A percentile compares a stretch with the other conserved stretches of the same genome.
phyloP scores from a whole-genome alignment of 2,797 vertebrate species.

The Scolopax rusticola region DNA sequence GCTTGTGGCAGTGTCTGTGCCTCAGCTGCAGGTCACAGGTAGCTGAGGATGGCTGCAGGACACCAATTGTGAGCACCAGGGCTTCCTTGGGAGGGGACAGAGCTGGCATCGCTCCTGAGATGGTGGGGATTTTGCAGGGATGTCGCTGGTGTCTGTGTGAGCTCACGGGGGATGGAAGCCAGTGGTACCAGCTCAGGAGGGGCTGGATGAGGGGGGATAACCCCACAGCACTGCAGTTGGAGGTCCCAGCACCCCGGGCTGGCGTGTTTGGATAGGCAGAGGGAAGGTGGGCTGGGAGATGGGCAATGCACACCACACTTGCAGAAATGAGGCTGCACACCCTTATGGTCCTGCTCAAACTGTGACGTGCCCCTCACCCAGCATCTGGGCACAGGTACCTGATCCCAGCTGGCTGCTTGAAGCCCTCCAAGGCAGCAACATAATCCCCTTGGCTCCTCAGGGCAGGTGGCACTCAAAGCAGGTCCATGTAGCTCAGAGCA shows the following conservation, averaged over 20 bases:
- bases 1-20: neutral
- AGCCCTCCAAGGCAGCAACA: accelerated
- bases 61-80: accelerated
- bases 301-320: no score
- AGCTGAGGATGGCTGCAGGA: neutral
- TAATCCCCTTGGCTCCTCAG: neutral
- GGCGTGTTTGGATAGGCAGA: neutral
- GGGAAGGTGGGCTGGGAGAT: neutral
- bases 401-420: neutral
- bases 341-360: neutral
- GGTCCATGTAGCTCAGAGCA: accelerated
- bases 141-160: accelerated
- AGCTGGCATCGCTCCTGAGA: neutral
- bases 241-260: accelerated
- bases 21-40: neutral
- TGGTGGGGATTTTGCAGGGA: neutral
- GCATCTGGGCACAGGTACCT: accelerated
- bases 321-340: no score
- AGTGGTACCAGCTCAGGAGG: neutral
- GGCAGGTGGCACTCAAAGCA: neutral
- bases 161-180: neutral
- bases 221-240: neutral
- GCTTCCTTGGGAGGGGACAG: neutral
- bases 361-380: neutral
- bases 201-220: neutral